These are phyloP conservation scores for Eueides isabella DNA, from an alignment of 1,140 invertebrate species.

Conservation along the genomic window DNA sequence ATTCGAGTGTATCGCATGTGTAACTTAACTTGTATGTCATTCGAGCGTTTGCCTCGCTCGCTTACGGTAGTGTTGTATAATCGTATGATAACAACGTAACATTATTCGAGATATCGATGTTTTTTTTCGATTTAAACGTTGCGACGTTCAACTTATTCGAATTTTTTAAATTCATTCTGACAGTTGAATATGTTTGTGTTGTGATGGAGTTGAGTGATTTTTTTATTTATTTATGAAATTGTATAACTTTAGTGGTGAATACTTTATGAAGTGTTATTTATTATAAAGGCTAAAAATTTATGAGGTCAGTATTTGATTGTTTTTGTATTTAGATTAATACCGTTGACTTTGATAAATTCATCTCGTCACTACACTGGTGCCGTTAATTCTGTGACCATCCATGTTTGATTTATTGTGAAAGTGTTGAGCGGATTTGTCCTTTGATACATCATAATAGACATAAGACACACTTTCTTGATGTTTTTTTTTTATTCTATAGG, in stretches of 20 bases:
- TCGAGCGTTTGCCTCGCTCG: constrained; percentile 62
- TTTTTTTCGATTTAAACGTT: constrained; percentile 44
- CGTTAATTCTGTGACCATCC: constrained; percentile 49
- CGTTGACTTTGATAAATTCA: constrained; percentile 30
- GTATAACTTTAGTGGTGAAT: background rate
- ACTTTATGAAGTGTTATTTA: constrained; percentile 13
- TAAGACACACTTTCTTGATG: constrained; percentile 13
- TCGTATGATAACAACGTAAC: constrained; percentile 18
- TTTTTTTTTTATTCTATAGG: background rate
- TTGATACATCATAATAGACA: constrained; percentile 29
- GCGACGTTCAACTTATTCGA: constrained; percentile 32
- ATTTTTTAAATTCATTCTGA: constrained; percentile 37
- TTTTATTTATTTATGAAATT: background rate
- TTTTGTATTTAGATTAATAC: background rate
- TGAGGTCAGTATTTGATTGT: constrained; percentile 48
- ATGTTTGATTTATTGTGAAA: constrained; percentile 44
- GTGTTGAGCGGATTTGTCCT: constrained; percentile 26
- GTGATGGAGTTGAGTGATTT: constrained; percentile 37
- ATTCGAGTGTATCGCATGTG: constrained; percentile 2
- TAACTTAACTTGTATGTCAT: constrained; percentile 54
- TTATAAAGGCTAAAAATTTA: constrained; percentile 34
- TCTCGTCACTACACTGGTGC: constrained; percentile 39
- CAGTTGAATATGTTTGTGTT: constrained; percentile 41
- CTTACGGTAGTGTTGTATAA: constrained; percentile 56
- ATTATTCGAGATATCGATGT: constrained; percentile 53